A percentile compares a stretch with the other conserved stretches of the same genome.
phyloP scores from a whole-genome alignment of 2,113 vertebrate genomes.

The Suricata suricatta region DNA sequence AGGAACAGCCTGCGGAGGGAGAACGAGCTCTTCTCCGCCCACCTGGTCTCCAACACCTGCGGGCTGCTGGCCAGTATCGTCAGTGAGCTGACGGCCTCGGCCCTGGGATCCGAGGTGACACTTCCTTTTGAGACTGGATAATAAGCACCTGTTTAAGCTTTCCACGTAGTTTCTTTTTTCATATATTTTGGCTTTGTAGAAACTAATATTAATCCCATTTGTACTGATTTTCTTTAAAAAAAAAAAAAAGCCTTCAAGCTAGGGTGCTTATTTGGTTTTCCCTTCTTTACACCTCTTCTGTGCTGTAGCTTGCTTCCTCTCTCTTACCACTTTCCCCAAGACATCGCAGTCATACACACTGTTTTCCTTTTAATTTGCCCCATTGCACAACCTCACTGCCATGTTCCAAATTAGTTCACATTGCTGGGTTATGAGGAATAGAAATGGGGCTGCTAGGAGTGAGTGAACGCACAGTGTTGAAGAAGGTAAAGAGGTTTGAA shows the following conservation, averaged over 20 bases:
- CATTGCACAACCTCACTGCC: not conserved
- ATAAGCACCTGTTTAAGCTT: not conserved
- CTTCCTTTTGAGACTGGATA: not conserved
- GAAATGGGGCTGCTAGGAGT: not conserved
- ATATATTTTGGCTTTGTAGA: not conserved
- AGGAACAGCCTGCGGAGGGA: slow-evolving; percentile 96
- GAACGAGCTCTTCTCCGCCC: slow-evolving; percentile 96
- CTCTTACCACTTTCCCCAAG: not conserved
- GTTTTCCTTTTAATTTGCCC: not conserved
- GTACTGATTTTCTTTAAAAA: not conserved
- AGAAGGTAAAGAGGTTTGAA: not conserved
- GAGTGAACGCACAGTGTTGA: not conserved
- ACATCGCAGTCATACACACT: not conserved
- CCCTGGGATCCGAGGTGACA: slow-evolving; percentile 96
- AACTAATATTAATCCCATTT: not conserved
- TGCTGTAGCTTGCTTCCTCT: not conserved
- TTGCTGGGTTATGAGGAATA: not conserved
- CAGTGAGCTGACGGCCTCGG: slow-evolving; percentile 97
- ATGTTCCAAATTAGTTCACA: not conserved
- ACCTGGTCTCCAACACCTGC: slow-evolving; percentile 97
- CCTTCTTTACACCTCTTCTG: not conserved
- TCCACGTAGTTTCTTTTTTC: not conserved
- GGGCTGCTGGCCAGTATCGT: slow-evolving; percentile 97
- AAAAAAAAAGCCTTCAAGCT: not conserved
- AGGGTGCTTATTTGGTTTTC: not conserved